Evolutionary conservation across 53 echinoderm and acorn worm genomes (phyloP).

Genomic region (Glandiceps talaboti): DNA sequence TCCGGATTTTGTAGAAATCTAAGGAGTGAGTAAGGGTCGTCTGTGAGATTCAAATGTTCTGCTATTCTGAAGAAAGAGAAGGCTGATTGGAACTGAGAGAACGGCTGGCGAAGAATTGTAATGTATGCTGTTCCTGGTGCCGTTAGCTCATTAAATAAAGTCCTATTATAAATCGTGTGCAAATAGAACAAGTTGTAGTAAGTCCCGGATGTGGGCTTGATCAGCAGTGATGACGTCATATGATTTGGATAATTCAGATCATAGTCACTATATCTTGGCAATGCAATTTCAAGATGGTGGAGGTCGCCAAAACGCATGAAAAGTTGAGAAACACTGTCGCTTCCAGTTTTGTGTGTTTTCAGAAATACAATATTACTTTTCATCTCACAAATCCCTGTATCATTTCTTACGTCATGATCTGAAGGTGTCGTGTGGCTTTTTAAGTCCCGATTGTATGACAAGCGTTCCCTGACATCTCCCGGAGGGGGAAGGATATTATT

Average conservation of each 20-base stretch:
- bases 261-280: not conserved
- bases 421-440: too few species aligned
- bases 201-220: not conserved
- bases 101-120: not conserved
- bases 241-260: not conserved
- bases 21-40: not conserved
- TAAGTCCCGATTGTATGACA: too few species aligned
- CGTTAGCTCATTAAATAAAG: not conserved
- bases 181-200: not conserved
- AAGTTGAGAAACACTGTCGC: not conserved
- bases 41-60: not conserved
- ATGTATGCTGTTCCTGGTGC: not conserved
- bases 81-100: not conserved
- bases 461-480: too few species aligned
- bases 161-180: not conserved
- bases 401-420: too few species aligned
- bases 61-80: not conserved
- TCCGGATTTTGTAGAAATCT: not conserved
- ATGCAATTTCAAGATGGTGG: not conserved
- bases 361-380: too few species aligned
- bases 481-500: too few species aligned
- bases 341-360: not conserved
- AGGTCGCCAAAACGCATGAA: not conserved
- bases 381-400: not conserved
- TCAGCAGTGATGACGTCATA: not conserved